A percentile compares a stretch with the other conserved stretches of the same genome.
Conservation (phyloP, 1,140 invertebrate species). For the Potamilus streckersoni region DNA sequence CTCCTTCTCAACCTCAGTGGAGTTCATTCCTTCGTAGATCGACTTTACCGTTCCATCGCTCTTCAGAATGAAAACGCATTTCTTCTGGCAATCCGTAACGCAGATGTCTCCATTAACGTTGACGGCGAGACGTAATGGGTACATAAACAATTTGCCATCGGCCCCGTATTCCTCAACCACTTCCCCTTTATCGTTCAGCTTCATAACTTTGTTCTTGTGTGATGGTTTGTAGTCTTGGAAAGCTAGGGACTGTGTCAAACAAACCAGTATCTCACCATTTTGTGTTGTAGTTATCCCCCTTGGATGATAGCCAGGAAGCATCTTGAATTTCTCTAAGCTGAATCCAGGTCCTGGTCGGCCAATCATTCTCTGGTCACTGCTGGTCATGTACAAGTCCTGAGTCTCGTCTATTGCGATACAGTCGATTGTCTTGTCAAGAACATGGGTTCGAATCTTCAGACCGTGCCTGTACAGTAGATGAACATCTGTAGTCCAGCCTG, state of each 20-base stretch:
- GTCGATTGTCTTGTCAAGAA: conserved; percentile 25
- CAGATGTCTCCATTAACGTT: conserved; percentile 29
- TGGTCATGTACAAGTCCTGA: conserved; percentile 22
- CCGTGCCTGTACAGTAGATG: conserved; percentile 28
- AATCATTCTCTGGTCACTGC: conserved; percentile 27
- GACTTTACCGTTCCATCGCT: conserved; percentile 14
- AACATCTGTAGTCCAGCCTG: conserved; percentile 24
- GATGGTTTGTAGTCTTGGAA: conserved; percentile 24
- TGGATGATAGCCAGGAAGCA: conserved; percentile 27
- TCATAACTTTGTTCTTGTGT: conserved; percentile 28
- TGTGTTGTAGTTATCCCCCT: conserved; percentile 14
- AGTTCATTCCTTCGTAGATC: conserved; percentile 6
- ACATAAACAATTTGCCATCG: conserved; percentile 29
- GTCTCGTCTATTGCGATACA: conserved; percentile 23
- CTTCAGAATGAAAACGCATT: conserved; percentile 21
- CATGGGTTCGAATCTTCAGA: conserved; percentile 23
- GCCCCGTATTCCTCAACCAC: conserved; percentile 23
- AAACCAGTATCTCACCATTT: conserved; percentile 18
- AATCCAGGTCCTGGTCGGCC: conserved; percentile 28
- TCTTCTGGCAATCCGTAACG: conserved; percentile 25
- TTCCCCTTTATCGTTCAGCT: conserved; percentile 12
- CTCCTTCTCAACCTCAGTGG: neutral
- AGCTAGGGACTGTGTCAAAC: conserved; percentile 25
- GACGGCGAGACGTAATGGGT: conserved; percentile 21
- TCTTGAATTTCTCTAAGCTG: conserved; percentile 21